These are phyloP conservation scores for Miichthys miiuy DNA, from an alignment of 2,797 vertebrate species.

Conservation along the genomic window DNA sequence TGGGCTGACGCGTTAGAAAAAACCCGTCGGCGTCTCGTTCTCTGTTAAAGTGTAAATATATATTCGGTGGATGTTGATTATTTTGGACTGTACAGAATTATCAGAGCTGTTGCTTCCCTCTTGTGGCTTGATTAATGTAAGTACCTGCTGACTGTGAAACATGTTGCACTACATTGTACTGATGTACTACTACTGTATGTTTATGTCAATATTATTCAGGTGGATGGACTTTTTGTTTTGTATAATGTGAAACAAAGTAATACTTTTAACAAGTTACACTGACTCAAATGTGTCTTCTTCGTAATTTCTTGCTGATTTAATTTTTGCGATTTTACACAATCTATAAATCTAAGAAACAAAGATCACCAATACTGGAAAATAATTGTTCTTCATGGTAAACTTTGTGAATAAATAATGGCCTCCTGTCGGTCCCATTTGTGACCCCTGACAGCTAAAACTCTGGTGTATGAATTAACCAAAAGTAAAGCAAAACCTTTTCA, in stretches of 20 bases:
- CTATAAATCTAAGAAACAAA: not conserved
- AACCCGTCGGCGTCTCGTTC: not conserved
- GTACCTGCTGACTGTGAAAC: conserved; percentile 65
- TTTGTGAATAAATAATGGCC: not conserved
- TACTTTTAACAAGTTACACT: conserved; percentile 67
- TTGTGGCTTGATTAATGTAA: conserved; percentile 54
- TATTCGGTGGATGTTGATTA: conserved; percentile 39
- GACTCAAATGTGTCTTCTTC: conserved; percentile 27
- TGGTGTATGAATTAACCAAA: not conserved
- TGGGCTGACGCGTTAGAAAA: not conserved
- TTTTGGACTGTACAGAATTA: conserved; percentile 48
- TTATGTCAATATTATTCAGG: conserved; percentile 47
- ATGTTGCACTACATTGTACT: conserved; percentile 71
- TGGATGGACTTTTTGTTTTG: conserved; percentile 51
- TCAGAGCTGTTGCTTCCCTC: conserved; percentile 42
- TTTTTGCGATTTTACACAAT: not conserved
- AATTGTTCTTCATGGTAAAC: not conserved
- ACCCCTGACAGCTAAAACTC: not conserved
- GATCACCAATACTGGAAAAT: not conserved
- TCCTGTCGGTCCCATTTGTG: not conserved
- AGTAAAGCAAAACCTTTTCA: not conserved
- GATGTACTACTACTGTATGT: conserved; percentile 51
- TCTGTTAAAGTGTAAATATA: conserved; percentile 61
- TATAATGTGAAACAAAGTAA: conserved; percentile 67
- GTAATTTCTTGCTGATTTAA: not conserved